A percentile compares a stretch with the other conserved stretches of the same genome.
Evolutionary conservation across 2,113 vertebrate species (phyloP).

Genomic region (Alces alces): DNA sequence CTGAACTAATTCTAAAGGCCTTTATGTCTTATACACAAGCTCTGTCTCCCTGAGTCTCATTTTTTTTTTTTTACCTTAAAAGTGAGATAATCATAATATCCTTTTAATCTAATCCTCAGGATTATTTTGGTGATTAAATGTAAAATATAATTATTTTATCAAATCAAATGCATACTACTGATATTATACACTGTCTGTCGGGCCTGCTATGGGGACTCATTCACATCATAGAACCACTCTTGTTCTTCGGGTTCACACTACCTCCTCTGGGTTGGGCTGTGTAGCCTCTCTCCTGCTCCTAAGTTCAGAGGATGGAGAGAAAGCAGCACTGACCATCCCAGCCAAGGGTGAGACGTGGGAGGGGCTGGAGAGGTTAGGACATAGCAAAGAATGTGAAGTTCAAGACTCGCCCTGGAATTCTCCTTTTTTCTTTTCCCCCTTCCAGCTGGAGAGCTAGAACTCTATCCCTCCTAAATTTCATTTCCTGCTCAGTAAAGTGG

Average conservation of each 20-base stretch:
- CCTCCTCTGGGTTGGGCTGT: neutral
- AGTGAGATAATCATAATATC: neutral
- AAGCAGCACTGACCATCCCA: neutral
- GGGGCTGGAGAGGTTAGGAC: neutral
- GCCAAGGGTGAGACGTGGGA: neutral
- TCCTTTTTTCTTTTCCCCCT: neutral
- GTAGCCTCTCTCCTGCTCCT: neutral
- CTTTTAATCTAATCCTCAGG: neutral
- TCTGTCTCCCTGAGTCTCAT: neutral
- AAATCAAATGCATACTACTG: neutral
- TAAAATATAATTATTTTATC: neutral
- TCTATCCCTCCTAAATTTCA: neutral
- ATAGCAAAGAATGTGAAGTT: neutral
- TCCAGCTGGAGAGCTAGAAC: neutral
- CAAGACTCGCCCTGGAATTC: neutral
- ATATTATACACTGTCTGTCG: neutral
- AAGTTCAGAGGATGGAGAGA: neutral
- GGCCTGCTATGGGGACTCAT: neutral
- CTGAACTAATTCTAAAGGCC: neutral
- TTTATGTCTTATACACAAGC: neutral
- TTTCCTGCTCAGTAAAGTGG: neutral
- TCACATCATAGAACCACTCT: neutral
- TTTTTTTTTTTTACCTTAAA: constrained; percentile 29
- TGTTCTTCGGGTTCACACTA: neutral
- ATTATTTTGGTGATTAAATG: constrained; percentile 17